A percentile compares a stretch with the other conserved stretches of the same genome.
Evolutionary conservation across 2,888 invertebrate species (phyloP).

Genomic region (Synanthedon tipuliformis): DNA sequence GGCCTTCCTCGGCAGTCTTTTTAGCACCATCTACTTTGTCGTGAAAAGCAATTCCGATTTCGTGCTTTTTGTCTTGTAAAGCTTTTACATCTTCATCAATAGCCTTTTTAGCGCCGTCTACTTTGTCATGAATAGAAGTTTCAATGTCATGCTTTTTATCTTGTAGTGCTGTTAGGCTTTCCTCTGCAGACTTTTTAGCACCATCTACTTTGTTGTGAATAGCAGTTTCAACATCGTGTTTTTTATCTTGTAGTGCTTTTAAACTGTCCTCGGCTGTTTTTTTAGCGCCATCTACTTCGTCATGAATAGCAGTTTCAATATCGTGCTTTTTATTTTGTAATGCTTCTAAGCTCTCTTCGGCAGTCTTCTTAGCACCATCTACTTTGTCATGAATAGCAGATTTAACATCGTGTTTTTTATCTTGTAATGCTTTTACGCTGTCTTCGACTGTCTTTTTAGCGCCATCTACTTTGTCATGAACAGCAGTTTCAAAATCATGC

Average conservation of each 20-base stretch:
- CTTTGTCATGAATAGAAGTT: slow-evolving; percentile 14
- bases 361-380: slow-evolving; percentile 16
- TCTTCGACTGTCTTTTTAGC: not conserved
- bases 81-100: slow-evolving; percentile 13
- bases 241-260: slow-evolving; percentile 11
- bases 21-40: slow-evolving; percentile 16
- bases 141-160: slow-evolving; percentile 40
- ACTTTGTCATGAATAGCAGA: slow-evolving; percentile 23
- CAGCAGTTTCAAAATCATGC: slow-evolving; percentile 34
- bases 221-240: slow-evolving; percentile 9
- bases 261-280: slow-evolving; percentile 9
- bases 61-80: slow-evolving; percentile 11
- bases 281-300: slow-evolving; percentile 14
- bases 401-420: slow-evolving; percentile 27
- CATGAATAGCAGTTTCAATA: slow-evolving; percentile 18
- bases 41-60: slow-evolving; percentile 8
- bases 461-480: slow-evolving; percentile 2
- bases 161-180: slow-evolving; percentile 11
- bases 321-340: slow-evolving; percentile 12
- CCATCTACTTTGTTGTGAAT: slow-evolving; percentile 13
- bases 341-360: slow-evolving; percentile 14
- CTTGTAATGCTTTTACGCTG: slow-evolving; percentile 19
- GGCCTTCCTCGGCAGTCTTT: slow-evolving; percentile 15
- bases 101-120: slow-evolving; percentile 13
- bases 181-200: slow-evolving; percentile 16